phyloP scores from a whole-genome alignment of 2,888 invertebrate genomes.

The Agrotis segetum region DNA sequence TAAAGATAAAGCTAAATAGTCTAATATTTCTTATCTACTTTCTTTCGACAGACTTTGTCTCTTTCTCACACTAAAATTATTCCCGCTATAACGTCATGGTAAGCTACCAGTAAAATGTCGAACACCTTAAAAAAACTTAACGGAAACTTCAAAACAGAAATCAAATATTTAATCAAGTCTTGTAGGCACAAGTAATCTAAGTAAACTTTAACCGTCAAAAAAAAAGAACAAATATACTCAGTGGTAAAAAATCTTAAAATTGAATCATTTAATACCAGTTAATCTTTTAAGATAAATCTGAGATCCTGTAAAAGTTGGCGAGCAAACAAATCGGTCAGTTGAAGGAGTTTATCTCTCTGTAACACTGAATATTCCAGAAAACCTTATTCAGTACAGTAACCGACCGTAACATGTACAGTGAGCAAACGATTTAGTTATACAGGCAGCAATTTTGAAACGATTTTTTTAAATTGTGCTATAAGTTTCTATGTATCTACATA shows the following conservation, averaged over 20 bases:
- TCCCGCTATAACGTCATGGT: too few relatives aligned
- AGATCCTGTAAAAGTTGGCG: slow-evolving; percentile 41
- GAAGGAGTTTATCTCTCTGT: slow-evolving; percentile 58
- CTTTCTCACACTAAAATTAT: too few relatives aligned
- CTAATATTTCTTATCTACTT: neutral
- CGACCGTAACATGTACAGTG: slow-evolving; percentile 57
- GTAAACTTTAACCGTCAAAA: too few relatives aligned
- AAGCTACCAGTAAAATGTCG: too few relatives aligned
- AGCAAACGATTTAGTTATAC: too few relatives aligned
- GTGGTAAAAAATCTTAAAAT: slow-evolving; percentile 16
- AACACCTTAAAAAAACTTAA: too few relatives aligned
- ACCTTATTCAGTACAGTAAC: slow-evolving; percentile 62
- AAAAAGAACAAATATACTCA: slow-evolving; percentile 27
- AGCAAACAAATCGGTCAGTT: slow-evolving; percentile 55
- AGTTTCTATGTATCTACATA: too few relatives aligned
- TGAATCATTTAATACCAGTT: slow-evolving; percentile 47
- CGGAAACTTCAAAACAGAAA: too few relatives aligned
- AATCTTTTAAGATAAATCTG: slow-evolving; percentile 48
- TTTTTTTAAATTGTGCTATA: too few relatives aligned
- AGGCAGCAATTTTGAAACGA: too few relatives aligned
- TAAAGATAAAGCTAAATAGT: neutral
- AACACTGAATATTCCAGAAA: slow-evolving; percentile 55
- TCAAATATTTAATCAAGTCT: neutral
- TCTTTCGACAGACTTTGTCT: too few relatives aligned
- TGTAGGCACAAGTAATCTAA: neutral